Evolutionary conservation across 2,888 invertebrate genomes (phyloP), one percentile per base, ranked within the genome.

Genomic region (Agrotis clavis): DNA sequence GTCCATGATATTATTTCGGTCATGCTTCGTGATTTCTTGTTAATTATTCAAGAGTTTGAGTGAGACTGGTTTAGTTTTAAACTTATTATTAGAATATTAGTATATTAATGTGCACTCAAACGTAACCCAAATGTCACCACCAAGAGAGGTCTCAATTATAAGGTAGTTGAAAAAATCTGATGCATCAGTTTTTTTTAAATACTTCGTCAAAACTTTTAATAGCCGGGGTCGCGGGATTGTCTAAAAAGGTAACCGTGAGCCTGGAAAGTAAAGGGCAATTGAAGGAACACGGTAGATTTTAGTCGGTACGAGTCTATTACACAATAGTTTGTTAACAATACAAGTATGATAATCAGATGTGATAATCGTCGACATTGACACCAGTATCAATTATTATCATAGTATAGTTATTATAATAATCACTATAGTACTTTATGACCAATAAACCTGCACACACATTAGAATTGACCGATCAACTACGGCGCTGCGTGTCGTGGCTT

Each of bases 291-390:
- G 9, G 11, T 41, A 2, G 41, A 11, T 41, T 41, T 41, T 41
- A 41, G 41, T 41, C 9, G 11, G 41, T 41, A 41, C 9, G 9
- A 41, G 41, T 41, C 41, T 11, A 2, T 2, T 1, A 35, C 4
- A 30, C 5, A 35, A 35, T 1, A 35, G 35, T 35, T 1, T 59
- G n/a, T 59, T n/a, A 45, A 48, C 59, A 48, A 59, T 60, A 25
- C 64, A 54, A 64, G 41, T 63, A 73, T 59, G 53, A 54, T 79
- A 79, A 74, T 75, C 64, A 54, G 16, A 19, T 48, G 51, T 59
- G 72, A 60, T 79, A 59, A 79, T 54, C 59, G 18, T 9, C 21
- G 62, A 50, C 51, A 77, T 54, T 57, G 81, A 77, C 62, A 53
- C 51, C 48, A 50, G 30, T 45, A 35, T 80, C 16, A 21, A 74